Base-by-base conservation (phyloP, 1,140 invertebrate species). In the Bombus superbus region DNA sequence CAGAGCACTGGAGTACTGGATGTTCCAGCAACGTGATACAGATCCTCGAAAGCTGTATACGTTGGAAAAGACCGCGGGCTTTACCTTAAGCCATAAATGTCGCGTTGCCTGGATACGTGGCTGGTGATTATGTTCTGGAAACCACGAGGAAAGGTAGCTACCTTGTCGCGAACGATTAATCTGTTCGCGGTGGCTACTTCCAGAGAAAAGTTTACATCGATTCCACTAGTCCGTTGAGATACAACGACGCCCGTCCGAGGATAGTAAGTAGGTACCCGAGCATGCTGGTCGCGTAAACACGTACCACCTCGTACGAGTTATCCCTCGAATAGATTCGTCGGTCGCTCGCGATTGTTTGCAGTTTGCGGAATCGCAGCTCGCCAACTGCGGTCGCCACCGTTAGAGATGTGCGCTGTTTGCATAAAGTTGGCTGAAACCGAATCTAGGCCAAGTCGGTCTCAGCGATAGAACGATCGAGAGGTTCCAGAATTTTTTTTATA, bases 91-190 rank as follows among this genome's bases (percentile, higher is more conserved):
- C 28, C 35, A 25, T 81, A 88, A 88, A 88, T 75, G 86, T 88
- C 80, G 74, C 66, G 44, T 87, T 81, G 74, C 38, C 66, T 57
- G 32, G 13, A 71, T 47, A 86, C 18, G 32, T 59, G 35, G 47
- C 42, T 35, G 79, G 40, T 8, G 25, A 28, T 62, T 69, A 79
- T 86, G 86, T 87, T 80, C 25, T 15, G n/a, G 64, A 72, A 64
- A 72, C 59, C 32, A 53, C 40, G 42, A 62, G 18, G 38, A 57
- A 47, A 66, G 71, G 47, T 42, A 66, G 83, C 28, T 62, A 62
- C 28, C 10, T 28, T 28, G 57, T 81, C 75, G 71, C 28, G 47
- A 79, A 66, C 87, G 69, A 88, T 88, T 88, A 88, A 87, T 88
- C 81, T 68, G 87, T 81, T 78, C 78, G 18, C 35, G 28, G 2